Evolutionary conservation across 2,113 vertebrate genomes (phyloP).

Genomic region (Zootoca vivipara): DNA sequence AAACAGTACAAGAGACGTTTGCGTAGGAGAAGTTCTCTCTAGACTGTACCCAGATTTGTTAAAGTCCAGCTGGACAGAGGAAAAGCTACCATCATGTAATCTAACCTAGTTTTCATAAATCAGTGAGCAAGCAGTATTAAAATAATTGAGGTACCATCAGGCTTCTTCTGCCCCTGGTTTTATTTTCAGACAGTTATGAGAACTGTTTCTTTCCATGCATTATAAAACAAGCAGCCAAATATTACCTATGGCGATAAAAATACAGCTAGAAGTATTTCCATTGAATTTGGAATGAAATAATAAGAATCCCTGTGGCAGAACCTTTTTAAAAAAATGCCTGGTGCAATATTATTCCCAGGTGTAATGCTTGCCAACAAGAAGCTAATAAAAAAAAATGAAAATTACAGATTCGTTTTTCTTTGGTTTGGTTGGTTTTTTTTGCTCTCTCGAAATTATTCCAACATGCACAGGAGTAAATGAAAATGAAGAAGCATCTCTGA

Average conservation of each 20-base stretch:
- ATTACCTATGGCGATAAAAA: constrained; percentile 79
- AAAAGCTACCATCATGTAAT: constrained; percentile 72
- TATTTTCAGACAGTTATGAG: constrained; percentile 76
- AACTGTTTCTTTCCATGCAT: constrained; percentile 83
- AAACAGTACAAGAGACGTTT: neutral
- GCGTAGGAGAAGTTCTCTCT: neutral
- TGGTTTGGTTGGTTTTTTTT: constrained; percentile 7
- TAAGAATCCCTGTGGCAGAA: constrained; percentile 74
- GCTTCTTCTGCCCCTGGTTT: neutral
- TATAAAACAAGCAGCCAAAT: constrained; percentile 83
- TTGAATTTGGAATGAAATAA: constrained; percentile 77
- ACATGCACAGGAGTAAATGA: neutral
- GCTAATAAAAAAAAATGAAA: constrained; percentile 78
- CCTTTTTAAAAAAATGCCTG: constrained; percentile 76
- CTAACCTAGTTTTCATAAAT: constrained; percentile 70
- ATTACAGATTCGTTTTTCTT: constrained; percentile 45
- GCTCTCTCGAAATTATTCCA: constrained; percentile 2
- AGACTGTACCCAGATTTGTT: constrained; percentile 10
- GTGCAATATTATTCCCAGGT: constrained; percentile 79
- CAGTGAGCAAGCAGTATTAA: constrained; percentile 69
- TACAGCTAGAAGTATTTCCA: constrained; percentile 81
- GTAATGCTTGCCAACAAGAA: constrained; percentile 78
- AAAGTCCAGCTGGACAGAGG: constrained; percentile 54
- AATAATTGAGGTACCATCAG: constrained; percentile 58
- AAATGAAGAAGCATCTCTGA: neutral